Conservation (phyloP, 2,888 invertebrate species). For the Acronicta alni region DNA sequence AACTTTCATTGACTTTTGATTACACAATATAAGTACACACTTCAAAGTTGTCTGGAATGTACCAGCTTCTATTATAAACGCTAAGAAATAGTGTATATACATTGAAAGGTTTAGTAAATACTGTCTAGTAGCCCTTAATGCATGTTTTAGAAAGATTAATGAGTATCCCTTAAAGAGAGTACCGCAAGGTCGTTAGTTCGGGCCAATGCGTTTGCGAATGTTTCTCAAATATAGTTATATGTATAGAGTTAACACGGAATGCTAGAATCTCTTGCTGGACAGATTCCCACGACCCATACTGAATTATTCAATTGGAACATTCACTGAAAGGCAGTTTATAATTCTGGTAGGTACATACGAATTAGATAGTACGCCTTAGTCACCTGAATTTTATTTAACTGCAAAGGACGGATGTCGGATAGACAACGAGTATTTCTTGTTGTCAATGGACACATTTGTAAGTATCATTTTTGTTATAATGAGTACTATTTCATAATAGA, state of each 20-base stretch:
- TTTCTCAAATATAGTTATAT: constrained; percentile 2
- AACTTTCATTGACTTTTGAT: constrained; percentile 29
- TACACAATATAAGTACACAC: constrained; percentile 7
- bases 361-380: constrained; percentile 14
- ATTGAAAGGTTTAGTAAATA: neutral
- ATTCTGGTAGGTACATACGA: constrained; percentile 14
- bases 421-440: too few species aligned
- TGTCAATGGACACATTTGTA: too few species aligned
- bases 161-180: constrained; percentile 5
- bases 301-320: constrained; percentile 44
- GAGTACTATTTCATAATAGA: too few species aligned
- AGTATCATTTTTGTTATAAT: too few species aligned
- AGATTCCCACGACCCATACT: constrained; percentile 35
- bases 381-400: constrained; percentile 16
- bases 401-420: constrained; percentile 15
- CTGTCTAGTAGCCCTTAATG: constrained; percentile 7
- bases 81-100: constrained; percentile 3
- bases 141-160: constrained; percentile 12
- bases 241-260: constrained; percentile 7
- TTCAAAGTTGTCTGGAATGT: neutral
- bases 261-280: constrained; percentile 10
- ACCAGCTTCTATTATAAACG: neutral
- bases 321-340: constrained; percentile 37
- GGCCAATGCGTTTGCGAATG: constrained; percentile 16
- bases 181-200: constrained; percentile 30